Conservation (phyloP, 2,888 invertebrate genomes). For the Spatulosminthurus flaviceps region DNA sequence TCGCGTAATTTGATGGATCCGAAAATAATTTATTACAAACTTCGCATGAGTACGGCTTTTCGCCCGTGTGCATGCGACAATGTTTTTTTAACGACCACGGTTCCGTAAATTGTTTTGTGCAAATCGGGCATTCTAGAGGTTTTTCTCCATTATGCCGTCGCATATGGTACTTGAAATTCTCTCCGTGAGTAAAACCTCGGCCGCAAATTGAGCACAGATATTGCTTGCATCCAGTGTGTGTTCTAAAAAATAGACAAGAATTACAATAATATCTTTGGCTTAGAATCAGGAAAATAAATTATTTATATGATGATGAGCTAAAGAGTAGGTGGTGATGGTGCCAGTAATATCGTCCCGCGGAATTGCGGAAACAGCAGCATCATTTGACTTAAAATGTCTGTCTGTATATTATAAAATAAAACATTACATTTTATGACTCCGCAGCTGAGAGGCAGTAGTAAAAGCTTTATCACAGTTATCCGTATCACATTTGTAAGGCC, state of each 20-base stretch:
- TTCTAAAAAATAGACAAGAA: conserved; percentile 10
- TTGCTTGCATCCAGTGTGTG: conserved; percentile 29
- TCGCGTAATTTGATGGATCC: conserved; percentile 79
- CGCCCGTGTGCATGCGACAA: conserved; percentile 73
- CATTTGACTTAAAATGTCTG: too few relatives aligned
- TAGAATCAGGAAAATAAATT: not conserved
- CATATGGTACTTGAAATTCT: conserved; percentile 74
- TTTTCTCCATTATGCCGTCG: conserved; percentile 75
- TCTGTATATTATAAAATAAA: too few relatives aligned
- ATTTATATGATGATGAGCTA: too few relatives aligned
- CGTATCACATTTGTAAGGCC: conserved; percentile 76
- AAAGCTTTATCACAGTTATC: conserved; percentile 69
- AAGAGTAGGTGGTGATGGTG: too few relatives aligned
- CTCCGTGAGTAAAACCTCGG: conserved; percentile 53
- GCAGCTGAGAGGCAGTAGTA: conserved; percentile 56
- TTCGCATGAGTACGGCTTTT: conserved; percentile 76
- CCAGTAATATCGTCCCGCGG: too few relatives aligned
- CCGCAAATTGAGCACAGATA: conserved; percentile 57
- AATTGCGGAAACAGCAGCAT: too few relatives aligned
- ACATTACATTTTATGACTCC: conserved; percentile 56
- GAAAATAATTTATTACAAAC: conserved; percentile 70
- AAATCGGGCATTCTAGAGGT: conserved; percentile 68
- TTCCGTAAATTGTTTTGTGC: conserved; percentile 73
- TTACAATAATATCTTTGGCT: not conserved
- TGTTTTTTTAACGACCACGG: conserved; percentile 75